Base-by-base conservation (phyloP, 1,140 invertebrate species). In the Ostrea denselamellosa region DNA sequence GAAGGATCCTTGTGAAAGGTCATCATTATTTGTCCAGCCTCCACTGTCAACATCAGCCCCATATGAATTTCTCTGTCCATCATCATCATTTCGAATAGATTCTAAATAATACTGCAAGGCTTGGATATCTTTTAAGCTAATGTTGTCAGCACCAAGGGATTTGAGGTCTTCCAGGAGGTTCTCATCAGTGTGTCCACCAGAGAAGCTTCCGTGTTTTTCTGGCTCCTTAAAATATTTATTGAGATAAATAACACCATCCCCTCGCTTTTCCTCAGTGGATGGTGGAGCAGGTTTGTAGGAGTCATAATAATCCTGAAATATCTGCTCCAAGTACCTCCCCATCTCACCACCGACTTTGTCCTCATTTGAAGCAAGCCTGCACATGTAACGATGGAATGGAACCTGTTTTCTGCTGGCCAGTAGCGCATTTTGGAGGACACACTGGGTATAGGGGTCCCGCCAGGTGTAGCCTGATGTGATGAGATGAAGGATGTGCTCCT, bases 371-470 rank as follows among this genome's bases (percentile, higher is more conserved):
- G 87, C 90, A 9, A 87, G 89, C 22, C 90, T 88, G 82, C 90
- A 92, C n/a, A 88, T 77, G 0, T 22, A 28, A 19, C 83, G 86
- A 62, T 90, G 53, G 51, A 90, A 90, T 7, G 56, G 83, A 8
- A 83, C 54, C 7, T 87, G 86, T 0, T 68, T 86, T 5, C 86
- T 56, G 83, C 89, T 91, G 14, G 88, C 87, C 12, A 92, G 51
- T n/a, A 93, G 86, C 5, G 90, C 89, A 85, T 92, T 93, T 65
- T 93, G 92, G 14, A 93, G 88, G 14, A 89, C 89, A 87, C 92
- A 93, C 86, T 93, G 92, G 10, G 92, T 92, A 85, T 90, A 92
- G 52, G 90, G 89, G 77, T 93, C 92, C 62, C 87, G 82, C 92
- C 92, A 93, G 0, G 91, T 90, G 83, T 91, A 92, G 12, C 90